Base-by-base conservation (phyloP, 1,140 invertebrate genomes). In the Caenorhabditis briggsae region DNA sequence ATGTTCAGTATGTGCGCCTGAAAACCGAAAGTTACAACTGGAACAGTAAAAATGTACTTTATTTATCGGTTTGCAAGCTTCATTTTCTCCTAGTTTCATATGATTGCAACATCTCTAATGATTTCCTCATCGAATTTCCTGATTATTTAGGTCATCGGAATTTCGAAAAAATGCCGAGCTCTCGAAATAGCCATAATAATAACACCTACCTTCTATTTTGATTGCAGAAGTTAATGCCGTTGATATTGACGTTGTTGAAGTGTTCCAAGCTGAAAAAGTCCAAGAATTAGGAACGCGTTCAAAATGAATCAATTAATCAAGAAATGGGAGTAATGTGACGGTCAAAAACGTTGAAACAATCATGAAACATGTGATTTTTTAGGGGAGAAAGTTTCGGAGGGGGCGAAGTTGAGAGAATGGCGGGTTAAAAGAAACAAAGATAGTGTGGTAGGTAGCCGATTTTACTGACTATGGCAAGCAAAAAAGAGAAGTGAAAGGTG, bases 361-460 rank as follows among this genome's bases (percentile, higher is more conserved):
- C 46, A 78, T 78, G 65, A 48, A 70, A 48, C 41, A 70, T 70
- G 65, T 70, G 33, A 78, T 78, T 43, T 46, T 78, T 58, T n/a
- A 18, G 23, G 53, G 20, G 46, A 78, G 46, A 50, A 50, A 50
- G n/a, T 46, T 74, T 50, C 33, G 16, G 16, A 20, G 25, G 64
- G 41, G 65, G 65, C 33, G 46, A 46, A n/a, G 46, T 78, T 23
- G 70, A 78, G 25, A 78, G 33, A 48, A 50, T 78, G 46, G 46
- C 46, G 46, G 70, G 46, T 53, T 5, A 23, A 50, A 70, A 50
- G 46, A 48, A 78, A 78, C 46, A 78, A 20, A 50, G 70, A 78
- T 78, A 78, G 46, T 43, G 65, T 43, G 64, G 64, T 70, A 70
- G 46, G 12, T 53, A 53, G 46, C 70, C 50, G 46, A 78, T 46